Conservation (phyloP, 2,113 vertebrate genomes). For the Aegithalos caudatus region DNA sequence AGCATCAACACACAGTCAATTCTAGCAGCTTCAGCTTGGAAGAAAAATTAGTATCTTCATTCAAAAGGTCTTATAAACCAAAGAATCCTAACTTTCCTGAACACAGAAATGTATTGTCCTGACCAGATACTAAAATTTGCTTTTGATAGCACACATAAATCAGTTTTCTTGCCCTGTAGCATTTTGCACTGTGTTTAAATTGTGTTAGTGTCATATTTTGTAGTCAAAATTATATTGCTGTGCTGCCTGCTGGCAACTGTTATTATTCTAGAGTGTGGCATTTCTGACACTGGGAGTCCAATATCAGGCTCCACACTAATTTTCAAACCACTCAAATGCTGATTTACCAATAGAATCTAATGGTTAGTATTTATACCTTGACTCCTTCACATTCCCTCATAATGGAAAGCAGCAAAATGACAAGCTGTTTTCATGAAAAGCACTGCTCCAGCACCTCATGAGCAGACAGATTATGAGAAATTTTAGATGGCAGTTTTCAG, state of each 20-base stretch:
- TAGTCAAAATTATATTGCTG: not conserved
- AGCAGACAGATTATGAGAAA: not conserved
- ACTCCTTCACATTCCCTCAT: not conserved
- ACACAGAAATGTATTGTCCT: not conserved
- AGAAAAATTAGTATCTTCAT: not conserved
- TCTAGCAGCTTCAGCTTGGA: not conserved
- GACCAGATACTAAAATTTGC: not conserved
- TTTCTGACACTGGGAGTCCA: not conserved
- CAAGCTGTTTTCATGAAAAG: not conserved
- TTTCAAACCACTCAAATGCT: not conserved
- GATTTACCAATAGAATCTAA: constrained; percentile 15
- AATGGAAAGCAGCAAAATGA: not conserved
- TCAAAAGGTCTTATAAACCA: not conserved
- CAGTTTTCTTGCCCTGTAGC: not conserved
- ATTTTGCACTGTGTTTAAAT: not conserved
- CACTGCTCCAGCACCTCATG: not conserved
- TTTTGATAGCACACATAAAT: constrained; percentile 19
- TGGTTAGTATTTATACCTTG: not conserved
- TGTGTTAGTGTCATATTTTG: not conserved
- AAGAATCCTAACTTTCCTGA: not conserved
- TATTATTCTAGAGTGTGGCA: not conserved
- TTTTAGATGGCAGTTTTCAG: not conserved
- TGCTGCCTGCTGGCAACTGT: constrained; percentile 2
- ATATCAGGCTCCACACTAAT: not conserved
- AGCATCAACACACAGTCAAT: not conserved